Conservation (phyloP, 2,797 vertebrate genomes). For the Eulemur albifrons region DNA sequence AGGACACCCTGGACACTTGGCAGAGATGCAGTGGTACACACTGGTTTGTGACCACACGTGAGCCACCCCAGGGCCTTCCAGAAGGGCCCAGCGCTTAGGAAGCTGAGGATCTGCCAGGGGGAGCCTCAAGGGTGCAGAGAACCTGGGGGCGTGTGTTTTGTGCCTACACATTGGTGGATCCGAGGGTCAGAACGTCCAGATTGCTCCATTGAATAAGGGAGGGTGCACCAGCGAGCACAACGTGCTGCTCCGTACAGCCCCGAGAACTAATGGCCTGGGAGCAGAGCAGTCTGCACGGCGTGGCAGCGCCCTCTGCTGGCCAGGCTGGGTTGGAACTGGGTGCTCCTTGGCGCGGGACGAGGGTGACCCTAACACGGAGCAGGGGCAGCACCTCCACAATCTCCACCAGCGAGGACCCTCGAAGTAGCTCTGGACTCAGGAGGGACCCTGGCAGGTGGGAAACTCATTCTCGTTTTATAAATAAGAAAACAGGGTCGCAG, state of each 20-base stretch:
- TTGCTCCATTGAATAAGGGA: not conserved
- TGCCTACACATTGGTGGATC: not conserved
- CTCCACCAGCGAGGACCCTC: rapidly evolving
- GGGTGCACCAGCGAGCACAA: not conserved
- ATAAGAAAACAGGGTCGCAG: not conserved
- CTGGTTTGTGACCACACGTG: not conserved
- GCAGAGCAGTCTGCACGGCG: not conserved
- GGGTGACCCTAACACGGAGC: rapidly evolving
- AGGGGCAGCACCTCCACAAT: rapidly evolving
- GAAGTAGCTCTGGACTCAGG: not conserved
- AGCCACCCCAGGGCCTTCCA: not conserved
- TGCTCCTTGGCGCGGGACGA: rapidly evolving
- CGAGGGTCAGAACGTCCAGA: not conserved
- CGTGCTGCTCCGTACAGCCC: rapidly evolving
- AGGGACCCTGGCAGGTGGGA: not conserved
- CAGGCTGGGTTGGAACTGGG: rapidly evolving
- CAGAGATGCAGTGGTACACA: not conserved
- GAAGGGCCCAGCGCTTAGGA: not conserved
- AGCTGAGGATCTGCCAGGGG: not conserved
- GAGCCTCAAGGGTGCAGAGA: not conserved
- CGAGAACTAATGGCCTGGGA: rapidly evolving
- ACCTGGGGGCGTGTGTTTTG: not conserved
- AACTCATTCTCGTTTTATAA: not conserved
- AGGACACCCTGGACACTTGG: not conserved
- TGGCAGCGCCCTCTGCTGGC: conserved; percentile 67